These are phyloP conservation scores for Ianthella basta DNA, from an alignment of 37 sponge, comb jelly and placozoan species.

Conservation along the genomic window DNA sequence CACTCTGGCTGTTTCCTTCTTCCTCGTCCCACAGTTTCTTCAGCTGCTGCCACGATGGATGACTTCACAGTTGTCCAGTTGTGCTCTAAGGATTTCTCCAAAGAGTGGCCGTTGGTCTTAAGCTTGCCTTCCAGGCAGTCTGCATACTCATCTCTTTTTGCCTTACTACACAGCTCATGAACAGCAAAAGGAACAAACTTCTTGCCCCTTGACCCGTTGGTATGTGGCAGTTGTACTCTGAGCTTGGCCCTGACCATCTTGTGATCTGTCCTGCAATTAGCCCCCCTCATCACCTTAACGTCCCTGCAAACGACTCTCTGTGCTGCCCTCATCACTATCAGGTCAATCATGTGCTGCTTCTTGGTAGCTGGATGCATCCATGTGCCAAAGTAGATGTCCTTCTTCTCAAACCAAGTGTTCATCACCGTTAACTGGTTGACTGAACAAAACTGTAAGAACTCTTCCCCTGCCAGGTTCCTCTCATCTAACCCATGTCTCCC, in stretches of 20 bases:
- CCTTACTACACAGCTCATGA: neutral
- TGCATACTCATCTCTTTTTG: no score
- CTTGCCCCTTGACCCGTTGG: neutral
- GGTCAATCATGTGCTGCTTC: slow-evolving; percentile 35
- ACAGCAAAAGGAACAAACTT: neutral
- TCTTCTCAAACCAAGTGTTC: slow-evolving; percentile 45
- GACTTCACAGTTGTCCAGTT: slow-evolving; percentile 27
- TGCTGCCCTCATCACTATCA: slow-evolving; percentile 37
- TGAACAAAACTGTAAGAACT: slow-evolving; percentile 35
- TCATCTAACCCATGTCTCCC: slow-evolving; percentile 42
- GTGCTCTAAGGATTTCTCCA: slow-evolving; percentile 15
- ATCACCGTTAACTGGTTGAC: slow-evolving; percentile 39
- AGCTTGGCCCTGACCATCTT: slow-evolving; percentile 31
- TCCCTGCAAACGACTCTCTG: slow-evolving; percentile 8
- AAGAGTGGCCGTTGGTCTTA: neutral
- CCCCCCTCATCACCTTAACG: slow-evolving; percentile 15
- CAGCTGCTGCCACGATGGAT: slow-evolving; percentile 16
- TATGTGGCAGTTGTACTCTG: neutral
- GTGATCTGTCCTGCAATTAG: slow-evolving; percentile 52
- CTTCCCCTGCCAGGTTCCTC: slow-evolving; percentile 43
- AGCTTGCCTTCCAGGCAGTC: neutral
- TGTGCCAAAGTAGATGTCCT: slow-evolving; percentile 22
- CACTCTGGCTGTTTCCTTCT: slow-evolving; percentile 46
- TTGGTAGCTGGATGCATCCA: slow-evolving; percentile 42
- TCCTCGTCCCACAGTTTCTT: slow-evolving; percentile 25